Evolutionary conservation across 2,797 vertebrate species (phyloP), one percentile per base, ranked within the genome.

Genomic region (Cyclura pinguis): DNA sequence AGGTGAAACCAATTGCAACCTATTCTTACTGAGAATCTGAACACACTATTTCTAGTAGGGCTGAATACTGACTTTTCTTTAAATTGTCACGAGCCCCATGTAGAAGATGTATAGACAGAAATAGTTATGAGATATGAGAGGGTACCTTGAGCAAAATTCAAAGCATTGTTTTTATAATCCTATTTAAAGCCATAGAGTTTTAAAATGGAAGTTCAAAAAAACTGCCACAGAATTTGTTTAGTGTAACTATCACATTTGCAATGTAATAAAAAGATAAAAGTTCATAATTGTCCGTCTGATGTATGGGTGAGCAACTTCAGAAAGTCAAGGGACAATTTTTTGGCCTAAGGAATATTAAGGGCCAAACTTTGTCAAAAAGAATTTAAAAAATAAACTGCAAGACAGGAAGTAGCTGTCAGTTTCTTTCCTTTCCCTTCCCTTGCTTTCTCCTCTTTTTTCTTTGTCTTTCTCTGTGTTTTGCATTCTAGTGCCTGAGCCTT

Each of bases 51-150:
- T 93, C 92, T 38, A 89, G 92, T 84, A 93, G 74, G 50, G 59
- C 76, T 92, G 91, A 91, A 86, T 67, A 69, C 1, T 85, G 80
- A 62, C 24, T 89, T 95, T 95, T 90, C 57, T 92, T 88, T 86
- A 32, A 18, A 16, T 6, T 50, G 14, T 55, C 83, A 59, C 6
- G 73, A 77, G 64, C 83, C 35, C 6, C 91, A 92, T 82, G 88
- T 29, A 32, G 24, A 29, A 32, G 29, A 7, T 29, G 20, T 80
- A 50, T 32, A 57, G 18, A 57, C 55, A 57, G 27, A 69, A 27
- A 69, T 7, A 67, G 64, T 20, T 32, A 55, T n/a, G 14, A 57
- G n/a, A 22, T 32, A 3, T 85, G 64, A 64, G 84, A 69, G 2
- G 82, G 64, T 87, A 72, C 47, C 84, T 67, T 64, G 90, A 92